Base-by-base conservation (phyloP, 1,140 invertebrate genomes). In the Tetramorium alpestre region DNA sequence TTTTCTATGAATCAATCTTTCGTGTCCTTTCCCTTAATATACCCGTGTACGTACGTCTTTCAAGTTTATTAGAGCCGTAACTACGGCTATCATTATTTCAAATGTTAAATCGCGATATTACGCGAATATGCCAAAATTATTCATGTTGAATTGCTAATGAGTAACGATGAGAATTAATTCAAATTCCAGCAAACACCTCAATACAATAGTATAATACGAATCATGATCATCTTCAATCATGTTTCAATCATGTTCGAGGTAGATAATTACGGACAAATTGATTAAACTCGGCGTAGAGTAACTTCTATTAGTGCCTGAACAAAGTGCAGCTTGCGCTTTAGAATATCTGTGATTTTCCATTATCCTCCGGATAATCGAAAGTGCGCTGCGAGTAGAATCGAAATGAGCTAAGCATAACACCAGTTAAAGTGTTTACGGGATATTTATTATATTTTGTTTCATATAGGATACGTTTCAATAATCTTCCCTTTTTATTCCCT, bases 261-360 rank as follows among this genome's bases (percentile, higher is more conserved):
- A 51, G 47, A 38, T 33, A 72, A 72, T 72, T 72, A 73, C 16
- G 28, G 18, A n/a, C 10, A n/a, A 72, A 54, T 51, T 51, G 16
- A 64, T 73, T 73, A 73, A 49, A 73, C 25, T 33, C 18, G 33
- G 33, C 18, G 4, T 13, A n/a, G 5, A 54, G 28, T 33, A 22
- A 56, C 28, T 56, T 22, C 28, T 38, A 38, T 33, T 51, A 33
- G 16, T 10, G 47, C 10, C 0, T 3, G 18, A 44, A 44, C n/a
- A 22, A 67, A 22, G 65, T 67, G 13, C 10, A 44, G n/a, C 7
- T 3, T 2, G 38, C 10, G 1, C 65, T 41, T 67, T 44, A 44
- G 38, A 65, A 47, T n/a, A 67, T 22, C 33, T 11, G 41, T 22
- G 11, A 44, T 69, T 16, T 25, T 70, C n/a, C 44, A 54, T 73